Conservation (phyloP, 2,888 invertebrate genomes). For the Netelia virgata region DNA sequence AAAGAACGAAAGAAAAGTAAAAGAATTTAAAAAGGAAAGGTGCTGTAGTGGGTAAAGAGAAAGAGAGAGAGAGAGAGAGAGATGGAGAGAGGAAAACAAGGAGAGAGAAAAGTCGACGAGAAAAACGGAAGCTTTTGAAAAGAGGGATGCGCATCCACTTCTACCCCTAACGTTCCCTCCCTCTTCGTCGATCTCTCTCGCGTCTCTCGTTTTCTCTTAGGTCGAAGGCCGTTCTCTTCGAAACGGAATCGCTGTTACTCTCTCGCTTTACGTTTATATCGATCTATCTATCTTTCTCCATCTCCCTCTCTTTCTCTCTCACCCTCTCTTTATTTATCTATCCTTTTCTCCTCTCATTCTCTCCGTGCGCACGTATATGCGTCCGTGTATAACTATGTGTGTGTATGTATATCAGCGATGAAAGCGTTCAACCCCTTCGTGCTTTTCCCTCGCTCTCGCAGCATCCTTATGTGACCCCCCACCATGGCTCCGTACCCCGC, state of each 20-base stretch:
- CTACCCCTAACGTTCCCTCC: neutral
- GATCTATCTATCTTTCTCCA: conserved; percentile 16
- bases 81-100: conserved; percentile 21
- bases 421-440: conserved; percentile 20
- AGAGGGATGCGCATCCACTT: conserved; percentile 8
- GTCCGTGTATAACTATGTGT: too few relatives aligned
- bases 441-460: neutral
- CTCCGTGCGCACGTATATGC: neutral
- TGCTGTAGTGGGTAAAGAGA: neutral
- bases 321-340: conserved; percentile 16
- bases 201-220: conserved; percentile 15
- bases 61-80: conserved; percentile 42
- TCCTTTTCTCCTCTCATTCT: neutral
- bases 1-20: conserved; percentile 6
- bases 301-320: conserved; percentile 32
- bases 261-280: neutral
- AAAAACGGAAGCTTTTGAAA: conserved; percentile 33
- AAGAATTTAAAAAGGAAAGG: conserved; percentile 8
- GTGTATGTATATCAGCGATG: conserved; percentile 31
- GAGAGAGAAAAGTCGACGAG: conserved; percentile 38
- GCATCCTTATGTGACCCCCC: neutral
- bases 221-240: neutral
- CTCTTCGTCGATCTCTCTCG: neutral
- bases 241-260: neutral
- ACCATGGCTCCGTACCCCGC: neutral